phyloP scores from a whole-genome alignment of 92 coral and sea anemone species.

The Actinostola sp. region DNA sequence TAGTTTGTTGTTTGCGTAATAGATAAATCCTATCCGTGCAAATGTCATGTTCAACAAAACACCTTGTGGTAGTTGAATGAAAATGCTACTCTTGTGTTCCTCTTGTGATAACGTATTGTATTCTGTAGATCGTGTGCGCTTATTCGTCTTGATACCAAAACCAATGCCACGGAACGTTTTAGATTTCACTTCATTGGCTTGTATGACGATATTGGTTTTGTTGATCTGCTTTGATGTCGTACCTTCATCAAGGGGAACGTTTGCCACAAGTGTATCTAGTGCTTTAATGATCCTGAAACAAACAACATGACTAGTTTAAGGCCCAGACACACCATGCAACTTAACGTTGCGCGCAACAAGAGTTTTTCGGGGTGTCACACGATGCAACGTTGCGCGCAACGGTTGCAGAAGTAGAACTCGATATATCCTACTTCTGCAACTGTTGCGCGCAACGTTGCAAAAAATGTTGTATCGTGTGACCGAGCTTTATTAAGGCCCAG shows the following conservation, averaged over 20 bases:
- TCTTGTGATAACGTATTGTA: constrained; percentile 5
- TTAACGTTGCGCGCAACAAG: too few species aligned
- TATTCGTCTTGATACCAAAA: constrained; percentile 37
- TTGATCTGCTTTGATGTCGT: constrained; percentile 43
- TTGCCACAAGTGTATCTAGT: constrained; percentile 57
- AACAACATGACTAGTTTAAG: not conserved
- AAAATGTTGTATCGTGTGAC: too few species aligned
- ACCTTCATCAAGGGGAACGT: constrained; percentile 48
- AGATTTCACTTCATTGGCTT: constrained; percentile 55
- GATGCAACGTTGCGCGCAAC: too few species aligned
- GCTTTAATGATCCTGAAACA: constrained; percentile 55
- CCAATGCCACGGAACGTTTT: constrained; percentile 51
- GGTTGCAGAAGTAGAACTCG: too few species aligned
- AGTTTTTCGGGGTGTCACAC: too few species aligned
- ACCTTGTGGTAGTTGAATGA: constrained; percentile 16
- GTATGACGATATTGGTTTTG: constrained; percentile 60
- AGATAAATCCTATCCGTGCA: constrained; percentile 62
- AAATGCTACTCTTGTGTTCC: not conserved
- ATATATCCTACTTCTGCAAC: too few species aligned
- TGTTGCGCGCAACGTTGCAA: too few species aligned
- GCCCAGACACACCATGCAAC: too few species aligned
- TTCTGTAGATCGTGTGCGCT: constrained; percentile 25
- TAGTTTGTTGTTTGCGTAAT: constrained; percentile 68
- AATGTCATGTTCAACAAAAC: not conserved
- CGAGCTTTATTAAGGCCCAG: too few species aligned